Percentiles rank a stretch among this genome's conserved stretches.
Conservation (phyloP, 2,888 invertebrate genomes). For the Synergus itoensis region DNA sequence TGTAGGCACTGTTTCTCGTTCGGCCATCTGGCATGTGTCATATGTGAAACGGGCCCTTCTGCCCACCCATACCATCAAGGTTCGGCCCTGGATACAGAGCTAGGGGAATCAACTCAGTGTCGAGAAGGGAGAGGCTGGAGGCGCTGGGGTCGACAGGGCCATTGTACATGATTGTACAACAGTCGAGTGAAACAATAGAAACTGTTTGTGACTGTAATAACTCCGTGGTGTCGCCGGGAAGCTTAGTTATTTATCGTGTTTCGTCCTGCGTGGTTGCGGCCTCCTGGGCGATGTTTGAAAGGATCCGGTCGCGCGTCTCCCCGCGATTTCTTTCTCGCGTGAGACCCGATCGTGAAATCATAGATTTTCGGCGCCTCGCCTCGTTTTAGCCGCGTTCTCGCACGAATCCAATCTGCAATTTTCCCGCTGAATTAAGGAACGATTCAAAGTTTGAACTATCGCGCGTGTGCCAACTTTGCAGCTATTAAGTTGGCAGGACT, state of each 20-base stretch:
- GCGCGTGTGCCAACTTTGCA: conserved; percentile 43
- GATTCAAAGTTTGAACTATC: conserved; percentile 50
- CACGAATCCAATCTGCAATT: background rate
- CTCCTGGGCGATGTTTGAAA: conserved; percentile 45
- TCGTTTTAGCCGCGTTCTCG: background rate
- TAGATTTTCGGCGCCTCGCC: conserved; percentile 41
- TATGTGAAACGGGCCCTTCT: background rate
- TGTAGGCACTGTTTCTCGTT: no score
- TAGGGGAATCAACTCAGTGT: conserved; percentile 52
- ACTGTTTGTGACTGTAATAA: conserved; percentile 70
- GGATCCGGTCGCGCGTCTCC: conserved; percentile 6
- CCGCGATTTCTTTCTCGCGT: background rate
- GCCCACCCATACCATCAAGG: background rate
- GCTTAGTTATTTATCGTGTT: conserved; percentile 16
- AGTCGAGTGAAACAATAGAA: conserved; percentile 74
- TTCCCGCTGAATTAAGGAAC: background rate
- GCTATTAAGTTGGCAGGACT: conserved; percentile 79
- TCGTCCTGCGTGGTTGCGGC: conserved; percentile 28
- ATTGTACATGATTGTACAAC: conserved; percentile 70
- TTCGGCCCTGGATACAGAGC: conserved; percentile 53
- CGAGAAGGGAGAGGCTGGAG: conserved; percentile 59
- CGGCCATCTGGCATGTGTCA: no score
- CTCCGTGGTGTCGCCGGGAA: conserved; percentile 53
- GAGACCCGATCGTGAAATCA: conserved; percentile 8
- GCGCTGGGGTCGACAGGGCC: conserved; percentile 70